Evolutionary conservation across 2,797 vertebrate species (phyloP).

Genomic region (Sebastes elongatus): DNA sequence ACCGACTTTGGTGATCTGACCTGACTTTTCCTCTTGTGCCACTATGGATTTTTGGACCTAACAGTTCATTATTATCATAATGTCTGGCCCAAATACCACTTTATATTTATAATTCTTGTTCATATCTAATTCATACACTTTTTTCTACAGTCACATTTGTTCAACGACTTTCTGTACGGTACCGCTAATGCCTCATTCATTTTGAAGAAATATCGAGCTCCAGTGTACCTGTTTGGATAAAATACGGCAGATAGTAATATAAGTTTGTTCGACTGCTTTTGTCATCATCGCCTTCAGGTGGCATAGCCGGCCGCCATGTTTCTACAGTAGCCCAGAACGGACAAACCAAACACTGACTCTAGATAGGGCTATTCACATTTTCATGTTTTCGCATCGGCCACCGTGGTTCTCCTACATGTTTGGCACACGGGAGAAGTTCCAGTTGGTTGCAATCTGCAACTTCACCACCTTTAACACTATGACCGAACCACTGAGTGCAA

Average conservation of each 20-base stretch:
- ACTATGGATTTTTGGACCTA: too few relatives aligned
- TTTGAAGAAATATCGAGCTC: conserved; percentile 51
- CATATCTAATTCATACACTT: conserved; percentile 9
- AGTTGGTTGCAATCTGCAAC: neutral
- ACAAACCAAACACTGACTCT: neutral
- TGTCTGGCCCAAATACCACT: neutral
- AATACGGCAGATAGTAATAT: conserved; percentile 46
- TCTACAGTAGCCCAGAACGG: neutral
- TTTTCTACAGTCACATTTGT: conserved; percentile 5
- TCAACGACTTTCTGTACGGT: conserved; percentile 27
- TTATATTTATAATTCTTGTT: neutral
- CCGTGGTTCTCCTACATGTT: neutral
- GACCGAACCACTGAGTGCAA: neutral
- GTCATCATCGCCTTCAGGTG: conserved; percentile 59
- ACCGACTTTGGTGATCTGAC: too few relatives aligned
- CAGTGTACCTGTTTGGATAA: conserved; percentile 51
- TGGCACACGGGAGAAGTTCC: neutral
- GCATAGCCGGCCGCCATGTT: neutral
- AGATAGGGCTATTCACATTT: neutral
- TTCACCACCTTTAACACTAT: neutral
- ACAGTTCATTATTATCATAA: neutral
- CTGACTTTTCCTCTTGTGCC: too few relatives aligned
- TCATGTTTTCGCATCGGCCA: neutral
- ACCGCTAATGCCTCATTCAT: conserved; percentile 30
- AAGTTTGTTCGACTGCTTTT: conserved; percentile 77